Base-by-base conservation (phyloP, 2,888 invertebrate genomes). In the Caenorhabditis becei region DNA sequence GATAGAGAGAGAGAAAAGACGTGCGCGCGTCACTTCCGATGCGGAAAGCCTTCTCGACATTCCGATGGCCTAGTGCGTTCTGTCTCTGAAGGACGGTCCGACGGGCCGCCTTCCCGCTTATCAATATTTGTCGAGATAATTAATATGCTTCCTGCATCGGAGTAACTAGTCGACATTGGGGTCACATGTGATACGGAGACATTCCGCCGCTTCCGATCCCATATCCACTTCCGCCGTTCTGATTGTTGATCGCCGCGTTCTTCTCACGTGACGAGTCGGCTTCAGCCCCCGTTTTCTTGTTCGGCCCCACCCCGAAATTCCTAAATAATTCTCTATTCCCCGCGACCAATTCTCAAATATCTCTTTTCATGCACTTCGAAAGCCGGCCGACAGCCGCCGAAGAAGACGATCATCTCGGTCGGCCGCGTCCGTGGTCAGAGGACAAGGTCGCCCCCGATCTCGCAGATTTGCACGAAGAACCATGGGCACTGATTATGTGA, bases 341-440 rank as follows among this genome's bases (percentile, higher is more conserved):
- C 54, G 37, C 58, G 58, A 49, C 53, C 58, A 75, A 66, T 66
- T 75, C 74, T 74, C 65, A 74, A 66, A 66, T 61, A 75, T 66
- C 51, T 66, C 59, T 65, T 26, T 24, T 16, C 1, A 47, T 75
- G 75, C 58, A 75, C 75, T 75, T 75, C 59, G 66, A 66, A 74
- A 75, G 66, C 66, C 75, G 20, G 8, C 10, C 26, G 62, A 28
- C 37, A 44, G 10, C 16, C 35, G 8, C 47, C 28, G 41, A 58
- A 59, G n/a, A 69, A 41, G 54, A 59, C 71, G 71, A 74, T 65
- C 74, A 74, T 74, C 58, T 74, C 74, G 65, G 65, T 74, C 74
- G 65, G 65, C 24, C 65, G 74, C 74, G 47, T 74, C 74, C 66
- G 66, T 66, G 58, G 66, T 61, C 75, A 75, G 75, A 75, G 66